Evolutionary conservation across 2,797 vertebrate species (phyloP).

Genomic region (Crocodylus rhombifer): DNA sequence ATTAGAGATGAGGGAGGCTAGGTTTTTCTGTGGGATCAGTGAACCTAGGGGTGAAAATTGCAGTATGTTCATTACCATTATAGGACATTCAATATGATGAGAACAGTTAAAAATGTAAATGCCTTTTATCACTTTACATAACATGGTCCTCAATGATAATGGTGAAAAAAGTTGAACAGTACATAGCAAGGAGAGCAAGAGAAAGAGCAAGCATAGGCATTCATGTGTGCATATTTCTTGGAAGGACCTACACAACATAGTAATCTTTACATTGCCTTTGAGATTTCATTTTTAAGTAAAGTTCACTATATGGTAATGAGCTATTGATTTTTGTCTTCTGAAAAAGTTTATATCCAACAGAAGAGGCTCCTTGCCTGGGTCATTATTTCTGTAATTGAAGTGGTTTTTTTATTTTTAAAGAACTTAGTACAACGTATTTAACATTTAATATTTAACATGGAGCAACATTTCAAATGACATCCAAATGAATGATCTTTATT

Average conservation of each 20-base stretch:
- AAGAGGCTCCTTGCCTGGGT: background rate
- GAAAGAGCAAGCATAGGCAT: background rate
- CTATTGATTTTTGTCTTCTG: conserved; percentile 64
- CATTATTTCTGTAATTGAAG: no score
- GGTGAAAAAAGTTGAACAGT: background rate
- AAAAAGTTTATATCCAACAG: conserved; percentile 62
- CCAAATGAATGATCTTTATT: no score
- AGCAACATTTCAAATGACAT: no score
- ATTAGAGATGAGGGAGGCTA: background rate
- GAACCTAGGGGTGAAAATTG: background rate
- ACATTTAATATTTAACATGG: no score
- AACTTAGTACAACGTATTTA: no score
- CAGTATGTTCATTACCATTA: no score
- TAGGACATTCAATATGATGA: no score
- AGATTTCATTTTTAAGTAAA: conserved; percentile 52
- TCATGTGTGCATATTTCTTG: background rate
- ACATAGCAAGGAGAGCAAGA: background rate
- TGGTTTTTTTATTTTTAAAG: no score
- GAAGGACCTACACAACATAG: background rate
- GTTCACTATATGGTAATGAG: conserved; percentile 56
- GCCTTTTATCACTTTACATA: background rate
- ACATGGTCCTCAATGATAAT: background rate
- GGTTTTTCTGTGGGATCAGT: background rate
- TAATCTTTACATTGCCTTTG: conserved; percentile 18
- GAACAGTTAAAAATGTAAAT: background rate